These are phyloP conservation scores for Apostichopus japonicus DNA, from an alignment of 35 echinoderm and acorn worm genomes.

Conservation along the genomic window DNA sequence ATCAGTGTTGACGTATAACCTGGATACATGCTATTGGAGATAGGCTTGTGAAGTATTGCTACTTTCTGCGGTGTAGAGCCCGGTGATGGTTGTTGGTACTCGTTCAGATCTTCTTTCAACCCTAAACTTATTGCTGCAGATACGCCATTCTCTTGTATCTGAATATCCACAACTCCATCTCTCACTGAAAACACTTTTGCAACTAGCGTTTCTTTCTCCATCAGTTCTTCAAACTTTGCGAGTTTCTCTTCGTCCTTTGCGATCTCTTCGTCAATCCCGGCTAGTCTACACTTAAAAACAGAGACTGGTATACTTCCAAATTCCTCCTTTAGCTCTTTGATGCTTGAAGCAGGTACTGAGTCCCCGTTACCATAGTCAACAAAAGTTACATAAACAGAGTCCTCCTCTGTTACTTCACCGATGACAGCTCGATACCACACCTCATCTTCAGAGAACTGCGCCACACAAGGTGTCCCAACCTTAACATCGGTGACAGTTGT, in stretches of 20 bases:
- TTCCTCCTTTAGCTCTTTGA: constrained; percentile 52
- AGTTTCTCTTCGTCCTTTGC: neutral
- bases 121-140: constrained; percentile 15
- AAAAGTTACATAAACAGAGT: constrained; percentile 51
- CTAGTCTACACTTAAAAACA: constrained; percentile 22
- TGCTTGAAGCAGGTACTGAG: constrained; percentile 44
- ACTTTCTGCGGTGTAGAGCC: neutral
- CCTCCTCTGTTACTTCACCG: constrained; percentile 9
- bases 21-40: constrained; percentile 39
- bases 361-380: constrained; percentile 86
- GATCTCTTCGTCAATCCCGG: constrained; percentile 20
- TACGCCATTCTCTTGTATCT: neutral
- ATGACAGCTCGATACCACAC: constrained; percentile 92
- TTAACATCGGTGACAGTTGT: constrained; percentile 6
- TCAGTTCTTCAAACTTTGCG: constrained; percentile 49
- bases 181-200: constrained; percentile 7
- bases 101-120: constrained; percentile 16
- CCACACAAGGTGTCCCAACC: constrained; percentile 78
- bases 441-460: constrained; percentile 86
- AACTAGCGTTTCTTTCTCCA: constrained; percentile 46
- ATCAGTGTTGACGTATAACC: neutral
- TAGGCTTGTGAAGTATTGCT: neutral
- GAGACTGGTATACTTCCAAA: constrained; percentile 13
- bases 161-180: constrained; percentile 19
- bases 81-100: neutral